Conservation (phyloP, 2,113 vertebrate genomes). For the Pangasianodon hypophthalmus region DNA sequence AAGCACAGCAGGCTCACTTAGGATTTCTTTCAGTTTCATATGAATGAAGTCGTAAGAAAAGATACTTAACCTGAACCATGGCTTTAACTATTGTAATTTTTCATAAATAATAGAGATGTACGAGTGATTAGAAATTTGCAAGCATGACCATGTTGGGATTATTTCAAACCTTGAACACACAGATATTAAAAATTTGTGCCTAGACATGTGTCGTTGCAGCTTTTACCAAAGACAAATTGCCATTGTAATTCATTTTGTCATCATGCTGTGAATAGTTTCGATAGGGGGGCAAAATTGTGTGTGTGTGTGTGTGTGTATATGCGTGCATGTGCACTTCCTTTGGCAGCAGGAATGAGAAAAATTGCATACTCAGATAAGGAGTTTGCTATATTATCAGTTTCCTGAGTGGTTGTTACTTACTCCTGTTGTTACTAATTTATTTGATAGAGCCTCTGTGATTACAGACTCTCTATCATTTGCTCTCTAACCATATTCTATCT, state of each 20-base stretch:
- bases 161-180: not conserved
- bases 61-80: not conserved
- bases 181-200: not conserved
- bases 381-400: slow-evolving; percentile 4
- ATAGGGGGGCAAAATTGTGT: not conserved
- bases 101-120: not conserved
- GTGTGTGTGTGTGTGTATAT: not conserved
- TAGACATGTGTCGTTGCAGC: not conserved
- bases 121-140: not conserved
- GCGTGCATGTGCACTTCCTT: not conserved
- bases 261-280: not conserved
- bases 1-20: not conserved
- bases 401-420: not conserved
- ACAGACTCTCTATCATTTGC: not conserved
- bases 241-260: not conserved
- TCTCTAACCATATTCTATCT: not conserved
- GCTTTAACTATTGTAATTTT: not conserved
- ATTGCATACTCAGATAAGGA: slow-evolving; percentile 14
- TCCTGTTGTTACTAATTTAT: not conserved
- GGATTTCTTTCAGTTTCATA: not conserved
- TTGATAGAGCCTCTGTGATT: not conserved
- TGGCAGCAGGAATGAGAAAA: not conserved
- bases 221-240: not conserved
- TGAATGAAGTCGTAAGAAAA: not conserved
- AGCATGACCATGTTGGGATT: not conserved